Evolutionary conservation across 2,888 invertebrate species (phyloP).

Genomic region (Piscicola geometra): DNA sequence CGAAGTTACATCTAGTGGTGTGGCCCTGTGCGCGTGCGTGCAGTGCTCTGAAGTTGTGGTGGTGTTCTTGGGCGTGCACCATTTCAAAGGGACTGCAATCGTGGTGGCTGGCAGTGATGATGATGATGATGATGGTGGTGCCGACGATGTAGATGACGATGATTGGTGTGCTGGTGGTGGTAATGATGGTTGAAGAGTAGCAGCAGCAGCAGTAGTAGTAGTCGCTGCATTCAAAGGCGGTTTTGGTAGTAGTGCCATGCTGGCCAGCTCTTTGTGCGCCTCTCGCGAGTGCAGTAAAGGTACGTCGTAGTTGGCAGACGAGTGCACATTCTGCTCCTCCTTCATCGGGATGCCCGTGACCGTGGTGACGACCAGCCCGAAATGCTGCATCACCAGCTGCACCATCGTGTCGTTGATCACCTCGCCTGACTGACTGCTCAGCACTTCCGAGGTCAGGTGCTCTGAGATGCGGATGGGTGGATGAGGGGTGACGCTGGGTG

Average conservation of each 20-base stretch:
- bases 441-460: slow-evolving; percentile 44
- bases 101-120: slow-evolving; percentile 19
- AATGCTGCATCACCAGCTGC: slow-evolving; percentile 64
- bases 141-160: neutral
- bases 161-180: neutral
- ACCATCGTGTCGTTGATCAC: slow-evolving; percentile 53
- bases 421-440: slow-evolving; percentile 50
- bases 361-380: slow-evolving; percentile 86
- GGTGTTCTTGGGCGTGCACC: slow-evolving; percentile 82
- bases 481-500: slow-evolving; percentile 72
- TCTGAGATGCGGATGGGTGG: slow-evolving; percentile 47
- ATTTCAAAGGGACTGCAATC: slow-evolving; percentile 76
- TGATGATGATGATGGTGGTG: neutral
- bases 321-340: slow-evolving; percentile 95
- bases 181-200: too few species aligned
- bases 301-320: slow-evolving; percentile 96
- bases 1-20: slow-evolving; percentile 92
- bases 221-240: too few species aligned
- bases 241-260: slow-evolving; percentile 50
- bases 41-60: slow-evolving; percentile 68
- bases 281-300: slow-evolving; percentile 85
- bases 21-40: slow-evolving; percentile 80
- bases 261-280: slow-evolving; percentile 74
- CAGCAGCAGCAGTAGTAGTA: too few species aligned
- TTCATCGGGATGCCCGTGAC: slow-evolving; percentile 98